phyloP scores from a whole-genome alignment of 1,140 invertebrate genomes.

The Drosophila santomea region DNA sequence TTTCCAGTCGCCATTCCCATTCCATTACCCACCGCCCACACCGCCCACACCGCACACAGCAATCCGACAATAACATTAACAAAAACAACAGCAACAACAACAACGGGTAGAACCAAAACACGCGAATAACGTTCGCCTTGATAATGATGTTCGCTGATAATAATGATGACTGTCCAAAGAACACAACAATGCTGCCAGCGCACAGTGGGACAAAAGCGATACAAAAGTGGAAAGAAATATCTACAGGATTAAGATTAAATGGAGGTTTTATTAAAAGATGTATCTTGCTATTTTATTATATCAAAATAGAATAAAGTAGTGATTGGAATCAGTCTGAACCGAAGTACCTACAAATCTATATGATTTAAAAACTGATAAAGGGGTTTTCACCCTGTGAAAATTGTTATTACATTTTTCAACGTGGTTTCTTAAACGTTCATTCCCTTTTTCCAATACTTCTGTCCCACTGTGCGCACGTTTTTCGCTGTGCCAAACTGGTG shows the following conservation, averaged over 20 bases:
- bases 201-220: slow-evolving; percentile 44
- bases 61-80: slow-evolving; percentile 47
- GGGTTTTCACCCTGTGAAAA: too few relatives aligned
- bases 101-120: slow-evolving; percentile 58
- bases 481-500: slow-evolving; percentile 62
- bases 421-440: too few relatives aligned
- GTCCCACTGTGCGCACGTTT: slow-evolving; percentile 73
- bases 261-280: too few relatives aligned
- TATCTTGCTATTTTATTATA: too few relatives aligned
- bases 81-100: slow-evolving; percentile 55
- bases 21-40: slow-evolving; percentile 14
- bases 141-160: slow-evolving; percentile 75
- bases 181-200: slow-evolving; percentile 55
- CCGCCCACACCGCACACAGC: slow-evolving; percentile 10
- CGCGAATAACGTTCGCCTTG: slow-evolving; percentile 63
- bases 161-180: slow-evolving; percentile 76
- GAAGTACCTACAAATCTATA: too few relatives aligned
- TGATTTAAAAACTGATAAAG: too few relatives aligned
- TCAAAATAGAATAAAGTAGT: too few relatives aligned
- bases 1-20: slow-evolving; percentile 39
- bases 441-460: too few relatives aligned
- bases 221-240: not conserved
- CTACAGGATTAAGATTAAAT: too few relatives aligned
- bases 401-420: too few relatives aligned
- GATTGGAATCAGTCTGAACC: too few relatives aligned